phyloP scores from a whole-genome alignment of 2,113 vertebrate genomes.

The Neogobius melanostomus region DNA sequence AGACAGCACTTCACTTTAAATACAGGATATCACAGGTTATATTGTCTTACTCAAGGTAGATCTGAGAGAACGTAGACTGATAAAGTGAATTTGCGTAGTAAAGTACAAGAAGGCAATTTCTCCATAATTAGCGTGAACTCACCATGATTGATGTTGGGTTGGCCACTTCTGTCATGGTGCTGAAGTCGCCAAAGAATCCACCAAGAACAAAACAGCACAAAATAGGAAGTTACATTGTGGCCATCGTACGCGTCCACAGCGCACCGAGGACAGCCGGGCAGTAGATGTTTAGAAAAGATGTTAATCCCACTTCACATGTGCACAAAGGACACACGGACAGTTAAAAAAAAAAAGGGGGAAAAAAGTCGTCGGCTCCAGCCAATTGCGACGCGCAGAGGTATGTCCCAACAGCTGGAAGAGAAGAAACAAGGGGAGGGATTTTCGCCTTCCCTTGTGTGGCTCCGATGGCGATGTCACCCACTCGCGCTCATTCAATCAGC shows the following conservation, averaged over 20 bases:
- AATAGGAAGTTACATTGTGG: constrained; percentile 9
- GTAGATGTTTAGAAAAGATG: constrained; percentile 5
- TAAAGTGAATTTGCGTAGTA: no score
- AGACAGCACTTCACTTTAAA: no score
- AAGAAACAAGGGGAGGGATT: constrained; percentile 49
- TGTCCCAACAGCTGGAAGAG: constrained; percentile 69
- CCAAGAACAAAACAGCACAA: constrained; percentile 3
- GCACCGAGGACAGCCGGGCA: constrained; percentile 14
- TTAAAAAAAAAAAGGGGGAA: background rate
- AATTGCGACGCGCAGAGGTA: constrained; percentile 55
- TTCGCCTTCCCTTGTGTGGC: constrained; percentile 26
- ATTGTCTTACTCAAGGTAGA: no score
- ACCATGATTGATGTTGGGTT: constrained; percentile 52
- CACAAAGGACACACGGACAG: constrained; percentile 8
- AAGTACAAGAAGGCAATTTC: no score
- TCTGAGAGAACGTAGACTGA: no score
- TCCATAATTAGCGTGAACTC: background rate
- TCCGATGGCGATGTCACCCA: constrained; percentile 6
- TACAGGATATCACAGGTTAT: no score
- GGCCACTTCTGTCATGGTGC: constrained; percentile 61
- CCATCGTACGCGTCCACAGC: constrained; percentile 22
- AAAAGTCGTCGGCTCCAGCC: constrained; percentile 30
- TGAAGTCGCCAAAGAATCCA: constrained; percentile 19
- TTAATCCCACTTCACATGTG: constrained; percentile 18
- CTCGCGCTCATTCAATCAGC: constrained; percentile 13